Conservation (phyloP, 2,113 vertebrate species). For the Hypocryptadius cinnamomeus region DNA sequence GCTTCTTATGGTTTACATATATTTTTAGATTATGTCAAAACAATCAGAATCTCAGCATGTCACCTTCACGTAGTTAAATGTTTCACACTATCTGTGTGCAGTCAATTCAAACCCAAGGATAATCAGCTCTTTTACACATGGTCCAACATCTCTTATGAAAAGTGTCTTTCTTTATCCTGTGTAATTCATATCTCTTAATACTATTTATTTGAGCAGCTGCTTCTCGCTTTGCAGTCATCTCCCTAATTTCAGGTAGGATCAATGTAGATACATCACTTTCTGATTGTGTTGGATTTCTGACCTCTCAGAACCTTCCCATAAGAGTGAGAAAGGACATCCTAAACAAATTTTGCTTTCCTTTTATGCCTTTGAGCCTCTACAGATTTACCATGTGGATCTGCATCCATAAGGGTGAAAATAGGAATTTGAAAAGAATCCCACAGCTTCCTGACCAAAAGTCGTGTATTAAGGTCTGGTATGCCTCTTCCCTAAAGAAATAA, state of each 20-base stretch:
- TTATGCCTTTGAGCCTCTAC: neutral
- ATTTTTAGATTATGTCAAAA: neutral
- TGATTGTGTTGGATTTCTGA: neutral
- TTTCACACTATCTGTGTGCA: neutral
- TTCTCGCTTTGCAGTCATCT: neutral
- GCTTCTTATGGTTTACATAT: neutral
- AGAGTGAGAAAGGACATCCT: neutral
- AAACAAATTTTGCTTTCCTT: neutral
- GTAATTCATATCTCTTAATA: neutral
- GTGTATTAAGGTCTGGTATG: conserved; percentile 90
- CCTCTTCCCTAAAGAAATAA: conserved; percentile 85
- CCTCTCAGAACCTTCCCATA: neutral
- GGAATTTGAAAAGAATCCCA: conserved; percentile 87
- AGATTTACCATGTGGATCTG: conserved; percentile 88
- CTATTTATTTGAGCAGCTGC: neutral
- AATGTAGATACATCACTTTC: neutral
- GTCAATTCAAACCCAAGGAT: neutral
- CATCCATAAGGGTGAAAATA: conserved; percentile 86
- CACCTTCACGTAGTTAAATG: neutral
- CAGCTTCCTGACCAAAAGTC: conserved; percentile 88
- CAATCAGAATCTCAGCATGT: neutral
- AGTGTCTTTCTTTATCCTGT: neutral
- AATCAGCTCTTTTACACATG: neutral
- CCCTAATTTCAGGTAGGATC: neutral
- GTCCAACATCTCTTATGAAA: neutral